These are phyloP conservation scores for Diceros bicornis DNA, from an alignment of 2,797 vertebrate genomes.

Conservation along the genomic window DNA sequence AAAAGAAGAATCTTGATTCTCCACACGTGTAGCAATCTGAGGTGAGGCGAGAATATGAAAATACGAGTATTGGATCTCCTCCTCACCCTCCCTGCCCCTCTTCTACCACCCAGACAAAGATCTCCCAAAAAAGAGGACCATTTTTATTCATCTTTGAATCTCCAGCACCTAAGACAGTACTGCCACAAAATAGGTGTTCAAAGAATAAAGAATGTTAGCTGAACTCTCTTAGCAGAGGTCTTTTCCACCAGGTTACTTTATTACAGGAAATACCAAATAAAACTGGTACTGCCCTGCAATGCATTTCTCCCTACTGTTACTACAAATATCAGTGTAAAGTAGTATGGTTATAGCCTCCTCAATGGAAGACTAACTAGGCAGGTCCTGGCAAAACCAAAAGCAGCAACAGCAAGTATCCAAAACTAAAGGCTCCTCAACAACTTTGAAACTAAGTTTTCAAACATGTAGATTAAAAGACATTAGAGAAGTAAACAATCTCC, in stretches of 20 bases:
- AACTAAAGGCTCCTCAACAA: background rate
- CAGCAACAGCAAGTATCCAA: background rate
- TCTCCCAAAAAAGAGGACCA: background rate
- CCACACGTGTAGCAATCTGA: background rate
- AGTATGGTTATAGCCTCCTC: background rate
- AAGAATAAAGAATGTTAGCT: background rate
- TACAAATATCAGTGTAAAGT: background rate
- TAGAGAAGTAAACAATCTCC: background rate
- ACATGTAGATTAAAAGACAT: background rate
- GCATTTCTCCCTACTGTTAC: background rate
- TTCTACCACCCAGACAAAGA: background rate
- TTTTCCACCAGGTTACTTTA: background rate
- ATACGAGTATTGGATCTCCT: background rate
- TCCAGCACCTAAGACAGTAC: background rate
- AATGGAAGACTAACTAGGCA: background rate
- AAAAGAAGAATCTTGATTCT: conserved; percentile 27
- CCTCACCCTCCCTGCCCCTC: background rate
- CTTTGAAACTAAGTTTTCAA: background rate
- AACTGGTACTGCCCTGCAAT: background rate
- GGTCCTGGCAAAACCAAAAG: background rate
- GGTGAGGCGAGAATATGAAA: conserved; percentile 1
- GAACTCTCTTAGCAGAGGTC: background rate
- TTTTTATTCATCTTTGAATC: background rate
- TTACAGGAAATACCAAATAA: background rate
- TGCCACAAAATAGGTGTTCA: background rate